Base-by-base conservation (phyloP, 2,113 vertebrate genomes). In the Cavia porcellus region DNA sequence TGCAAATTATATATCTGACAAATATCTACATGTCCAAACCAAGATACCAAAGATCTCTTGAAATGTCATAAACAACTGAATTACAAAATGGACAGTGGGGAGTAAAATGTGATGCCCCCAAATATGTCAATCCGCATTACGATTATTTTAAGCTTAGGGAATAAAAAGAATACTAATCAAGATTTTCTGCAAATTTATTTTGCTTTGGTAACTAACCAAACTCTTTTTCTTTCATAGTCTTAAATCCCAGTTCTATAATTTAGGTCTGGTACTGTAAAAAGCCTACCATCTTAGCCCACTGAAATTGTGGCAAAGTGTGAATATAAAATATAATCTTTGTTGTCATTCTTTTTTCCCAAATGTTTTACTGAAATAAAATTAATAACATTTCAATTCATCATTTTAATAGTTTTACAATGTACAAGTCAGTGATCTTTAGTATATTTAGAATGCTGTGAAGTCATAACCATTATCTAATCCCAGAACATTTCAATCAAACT, bases 131-230 rank as follows among this genome's bases (percentile, higher is more conserved):
- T 32, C 59, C 32, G 89, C 19, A 86, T 79, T 75, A 91, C 55
- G 38, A 70, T 52, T 88, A 70, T 42, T 89, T 94, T 55, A 45
- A 94, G 30, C n/a, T 96, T 8, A 94, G 89, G 35, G n/a, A 32
- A 91, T 35, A 20, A 89, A 50, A 89, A 77, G 6, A 13, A 47
- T 35, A 35, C 89, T 90, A n/a, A 35, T 75, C 66, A 93, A 38
- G 25, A 95, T 79, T 90, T 77, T 79, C 66, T 83, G n/a, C 13
- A 83, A 62, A 35, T 47, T 95, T 15, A 66, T 89, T 96, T 94
- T 75, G 42, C 68, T 72, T 85, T 94, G 80, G 72, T 28, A 80
- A 81, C 47, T 90, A 75, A 52, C 87, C 59, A 68, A 66, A 68
- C 11, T 12, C 25, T 75, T 80, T 64, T 42, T 14, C 42, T 70